Evolutionary conservation across 2,888 invertebrate genomes (phyloP), one percentile per base, ranked within the genome.

Genomic region (Lumbricus terrestris): DNA sequence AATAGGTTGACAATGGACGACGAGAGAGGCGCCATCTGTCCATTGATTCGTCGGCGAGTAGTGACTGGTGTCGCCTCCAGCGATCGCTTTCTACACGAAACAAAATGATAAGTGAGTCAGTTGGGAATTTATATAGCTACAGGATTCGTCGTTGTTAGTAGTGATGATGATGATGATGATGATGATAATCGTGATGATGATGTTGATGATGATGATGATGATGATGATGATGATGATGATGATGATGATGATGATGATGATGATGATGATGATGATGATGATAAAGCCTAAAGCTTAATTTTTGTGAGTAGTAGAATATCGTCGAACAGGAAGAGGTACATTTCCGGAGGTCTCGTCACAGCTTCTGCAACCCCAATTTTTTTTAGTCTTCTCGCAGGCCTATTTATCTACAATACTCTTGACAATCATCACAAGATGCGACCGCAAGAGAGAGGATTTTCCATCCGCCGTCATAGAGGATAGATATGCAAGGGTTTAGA

Each of bases 241-340:
- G 20, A 47, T 23, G 47, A 47, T 6, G 47, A 47, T 47, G 40
- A 40, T 40, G 40, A 40, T 40, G 40, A 40, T 3, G 29, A 8
- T 6, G 54, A 23, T 3, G 11, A 8, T 23, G 54, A 23, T 2
- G 29, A 8, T 0, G 54, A 23, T 2, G 11, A 29, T 29, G 23
- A 23, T 3, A 23, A 4, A 54, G 5, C n/a, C n/a, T n/a, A n/a
- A n/a, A 13, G 13, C 93, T 96, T 96, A 88, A 95, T 94, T 93
- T 96, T 95, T 0, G 96, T 96, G 90, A 96, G 95, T 90, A 96
- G 95, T 40, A 96, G 95, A 95, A 96, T 96, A 93, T 96, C 96
- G 92, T 96, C 96, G 94, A 96, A 96, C 4, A 96, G 94, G 92
- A 96, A 96, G 90, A 96, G 95, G 93, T 96, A 96, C 93, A 96